Evolutionary conservation across 2,888 invertebrate genomes (phyloP), one percentile per base, ranked within the genome.

Genomic region (Troides helena): DNA sequence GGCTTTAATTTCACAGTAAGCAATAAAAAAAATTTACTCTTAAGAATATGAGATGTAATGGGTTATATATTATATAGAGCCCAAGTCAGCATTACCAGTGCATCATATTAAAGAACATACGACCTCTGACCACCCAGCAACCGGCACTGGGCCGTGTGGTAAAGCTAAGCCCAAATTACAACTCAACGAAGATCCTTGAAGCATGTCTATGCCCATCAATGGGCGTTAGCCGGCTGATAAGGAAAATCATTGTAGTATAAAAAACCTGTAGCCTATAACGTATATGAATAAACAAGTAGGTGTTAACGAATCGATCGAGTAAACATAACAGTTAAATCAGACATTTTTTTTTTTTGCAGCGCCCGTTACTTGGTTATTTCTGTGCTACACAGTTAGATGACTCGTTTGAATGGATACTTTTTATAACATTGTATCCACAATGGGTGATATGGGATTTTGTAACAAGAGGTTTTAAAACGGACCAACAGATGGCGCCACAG

Each of bases 351-450:
- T 76, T 69, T 69, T 73, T 75, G 71, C 71, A 69, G 67, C 71
- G 71, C 65, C 85, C 82, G 84, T 84, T 84, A 84, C 64, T 68
- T 71, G 68, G 73, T 75, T 78, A 80, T 80, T 78, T 76, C 79
- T 75, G 77, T 80, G 72, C 73, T 77, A 73, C 79, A 85, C 84
- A 79, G 85, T 85, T 85, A 83, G 68, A 70, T 68, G 77, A 78
- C 67, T 71, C 53, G 50, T 62, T 70, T 67, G 53, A 70, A 64
- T 67, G 60, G 43, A 14, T 14, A 53, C 69, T 72, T 73, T 68
- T 74, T 74, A 67, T 67, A 67, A 21, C 62, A 69, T 60, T 60
- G 10, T 62, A 65, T 58, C 62, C 21, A 59, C 39, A 39, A 63
- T 46, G 53, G 21, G 23, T 10, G 8, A 39, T 59, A 56, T 58